Evolutionary conservation across 2,888 invertebrate genomes (phyloP).

Genomic region (Pachydiplax longipennis): DNA sequence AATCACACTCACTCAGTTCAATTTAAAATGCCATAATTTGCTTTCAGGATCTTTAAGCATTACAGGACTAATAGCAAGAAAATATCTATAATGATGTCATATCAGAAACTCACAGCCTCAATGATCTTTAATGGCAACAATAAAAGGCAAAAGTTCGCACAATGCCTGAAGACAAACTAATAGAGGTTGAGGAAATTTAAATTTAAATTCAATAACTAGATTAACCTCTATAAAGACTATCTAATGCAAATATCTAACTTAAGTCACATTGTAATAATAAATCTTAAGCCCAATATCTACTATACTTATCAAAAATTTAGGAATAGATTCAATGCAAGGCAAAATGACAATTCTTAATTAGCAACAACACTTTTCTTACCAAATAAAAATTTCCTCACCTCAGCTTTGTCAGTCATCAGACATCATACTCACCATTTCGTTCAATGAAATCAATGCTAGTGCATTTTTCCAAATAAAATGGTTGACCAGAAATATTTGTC

Average conservation of each 20-base stretch:
- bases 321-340: neutral
- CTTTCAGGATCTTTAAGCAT: neutral
- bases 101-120: conserved; percentile 25
- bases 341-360: neutral
- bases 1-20: neutral
- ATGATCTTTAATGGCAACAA: conserved; percentile 3
- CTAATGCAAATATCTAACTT: neutral
- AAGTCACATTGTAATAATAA: neutral
- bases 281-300: neutral
- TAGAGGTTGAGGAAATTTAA: neutral
- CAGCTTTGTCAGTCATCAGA: neutral
- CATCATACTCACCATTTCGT: neutral
- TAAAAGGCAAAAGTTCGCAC: neutral
- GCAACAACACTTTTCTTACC: neutral
- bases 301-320: neutral
- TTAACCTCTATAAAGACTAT: neutral
- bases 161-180: neutral
- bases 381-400: neutral
- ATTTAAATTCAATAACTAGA: neutral
- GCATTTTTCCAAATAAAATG: neutral
- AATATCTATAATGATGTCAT: neutral
- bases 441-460: neutral
- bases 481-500: neutral
- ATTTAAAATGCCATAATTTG: conserved; percentile 23
- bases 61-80: neutral